phyloP scores from a whole-genome alignment of 2,888 invertebrate genomes.

The Epistrophella euchroma region DNA sequence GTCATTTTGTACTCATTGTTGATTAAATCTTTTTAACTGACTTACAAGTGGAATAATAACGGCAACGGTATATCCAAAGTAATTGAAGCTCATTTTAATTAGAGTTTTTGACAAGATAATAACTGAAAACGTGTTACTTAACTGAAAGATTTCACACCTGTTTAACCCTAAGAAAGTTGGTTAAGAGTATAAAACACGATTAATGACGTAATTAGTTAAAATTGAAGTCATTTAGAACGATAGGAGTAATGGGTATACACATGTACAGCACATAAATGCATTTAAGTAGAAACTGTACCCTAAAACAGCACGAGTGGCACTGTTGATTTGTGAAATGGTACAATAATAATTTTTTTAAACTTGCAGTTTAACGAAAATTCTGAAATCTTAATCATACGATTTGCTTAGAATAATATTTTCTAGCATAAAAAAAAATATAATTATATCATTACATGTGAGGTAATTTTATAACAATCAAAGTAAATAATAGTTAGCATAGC shows the following conservation, averaged over 20 bases:
- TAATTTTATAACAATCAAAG: slow-evolving; percentile 16
- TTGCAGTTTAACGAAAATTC: not conserved
- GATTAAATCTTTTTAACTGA: not conserved
- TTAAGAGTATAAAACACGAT: not conserved
- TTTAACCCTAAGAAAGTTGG: slow-evolving; percentile 24
- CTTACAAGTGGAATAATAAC: not conserved
- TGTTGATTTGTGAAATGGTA: not conserved
- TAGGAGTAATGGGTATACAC: not conserved
- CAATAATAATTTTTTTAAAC: not conserved
- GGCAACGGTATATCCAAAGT: slow-evolving; percentile 19
- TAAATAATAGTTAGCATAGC: not conserved
- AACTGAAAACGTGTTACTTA: slow-evolving; percentile 40
- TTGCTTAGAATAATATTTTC: not conserved
- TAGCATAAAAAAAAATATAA: not conserved
- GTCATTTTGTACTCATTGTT: slow-evolving; percentile 1
- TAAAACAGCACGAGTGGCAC: not conserved
- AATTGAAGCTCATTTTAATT: slow-evolving; percentile 52
- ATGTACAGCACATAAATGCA: not conserved
- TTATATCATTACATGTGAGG: not conserved
- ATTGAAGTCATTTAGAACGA: not conserved
- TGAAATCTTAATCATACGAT: not conserved
- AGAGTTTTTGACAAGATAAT: slow-evolving; percentile 47
- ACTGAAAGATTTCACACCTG: slow-evolving; percentile 42
- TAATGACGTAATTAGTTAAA: slow-evolving; percentile 13
- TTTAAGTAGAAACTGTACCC: not conserved